Evolutionary conservation across 2,113 vertebrate species (phyloP), one percentile per base, ranked within the genome.

Genomic region (Catharus minimus): DNA sequence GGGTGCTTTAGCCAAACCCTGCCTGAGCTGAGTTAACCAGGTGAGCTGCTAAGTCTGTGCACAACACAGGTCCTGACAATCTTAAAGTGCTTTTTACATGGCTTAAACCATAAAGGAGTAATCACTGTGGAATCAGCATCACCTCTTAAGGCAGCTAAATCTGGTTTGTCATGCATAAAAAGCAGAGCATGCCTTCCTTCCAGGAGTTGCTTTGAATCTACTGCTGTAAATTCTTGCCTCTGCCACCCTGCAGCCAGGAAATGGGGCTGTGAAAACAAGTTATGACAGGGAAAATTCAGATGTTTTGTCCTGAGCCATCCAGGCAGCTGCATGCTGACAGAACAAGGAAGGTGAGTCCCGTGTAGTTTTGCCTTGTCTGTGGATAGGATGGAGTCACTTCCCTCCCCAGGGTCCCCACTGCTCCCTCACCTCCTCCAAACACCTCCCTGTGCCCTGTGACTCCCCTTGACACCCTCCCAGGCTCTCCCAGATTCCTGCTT

Each of bases 231-330:
- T 91, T 84, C 89, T 84, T 84, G 84, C 62, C 81, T 61, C 49
- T 92, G 84, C 83, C 74, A 78, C 80, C 89, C 81, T 5, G 80
- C 81, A 93, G 94, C 87, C 82, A 56, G 38, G 89, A 93, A 93
- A 92, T 36, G 77, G 75, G 89, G 77, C 84, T 92, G 72, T 53
- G 91, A 82, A 95, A 96, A 93, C 93, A 91, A 93, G 91, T 93
- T 92, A 24, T 55, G 86, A 72, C 91, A 95, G 61, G 81, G 69
- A 52, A 86, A 86, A 89, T 87, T 75, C 89, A 84, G 67, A 43
- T 36, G 58, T 56, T 93, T 73, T 62, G 5, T n/a, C 22, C 20
- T 15, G 33, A 68, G 67, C 66, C 28, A 44, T 46, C 4, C 67
- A 73, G 84, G 81, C 84, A 87, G 69, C 43, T 0, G 5, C 87